A percentile compares a stretch with the other conserved stretches of the same genome.
These are phyloP conservation scores for Sinodicranocentrus sp. DNA, from an alignment of 2,888 invertebrate species.

Conservation along the genomic window DNA sequence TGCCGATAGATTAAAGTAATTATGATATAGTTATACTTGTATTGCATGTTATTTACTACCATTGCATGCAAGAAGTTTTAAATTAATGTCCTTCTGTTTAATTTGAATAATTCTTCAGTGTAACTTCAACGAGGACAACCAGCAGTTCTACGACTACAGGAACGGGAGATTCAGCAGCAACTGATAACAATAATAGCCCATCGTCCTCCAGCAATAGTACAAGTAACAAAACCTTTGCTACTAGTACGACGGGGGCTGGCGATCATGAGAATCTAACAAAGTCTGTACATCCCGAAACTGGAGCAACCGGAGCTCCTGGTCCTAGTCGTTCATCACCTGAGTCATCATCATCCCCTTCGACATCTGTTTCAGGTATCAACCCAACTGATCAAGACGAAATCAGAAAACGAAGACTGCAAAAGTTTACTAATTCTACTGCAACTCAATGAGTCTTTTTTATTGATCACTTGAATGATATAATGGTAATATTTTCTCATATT, in stretches of 20 bases:
- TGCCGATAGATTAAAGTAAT: constrained; percentile 68
- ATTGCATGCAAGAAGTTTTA: not conserved
- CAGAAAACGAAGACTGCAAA: constrained; percentile 87
- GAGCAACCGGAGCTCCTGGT: constrained; percentile 14
- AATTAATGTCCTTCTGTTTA: not conserved
- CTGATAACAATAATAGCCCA: constrained; percentile 4
- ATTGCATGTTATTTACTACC: not conserved
- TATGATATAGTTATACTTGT: not conserved
- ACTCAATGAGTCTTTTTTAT: not conserved
- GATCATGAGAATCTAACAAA: constrained; percentile 34
- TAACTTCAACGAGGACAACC: constrained; percentile 10
- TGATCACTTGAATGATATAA: too few species aligned
- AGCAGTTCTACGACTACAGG: constrained; percentile 4
- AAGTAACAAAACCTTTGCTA: constrained; percentile 6
- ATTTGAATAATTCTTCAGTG: not conserved
- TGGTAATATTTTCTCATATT: too few species aligned
- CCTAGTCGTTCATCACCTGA: constrained; percentile 27
- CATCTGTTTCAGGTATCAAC: constrained; percentile 37
- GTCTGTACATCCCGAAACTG: constrained; percentile 14
- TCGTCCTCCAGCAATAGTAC: constrained; percentile 3
- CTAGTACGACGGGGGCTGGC: constrained; percentile 16
- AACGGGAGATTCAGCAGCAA: not conserved
- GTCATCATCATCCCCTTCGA: constrained; percentile 24
- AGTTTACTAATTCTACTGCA: constrained; percentile 80
- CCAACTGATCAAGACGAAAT: constrained; percentile 81